Conservation (phyloP, 2,797 vertebrate genomes). For the Betta splendens region DNA sequence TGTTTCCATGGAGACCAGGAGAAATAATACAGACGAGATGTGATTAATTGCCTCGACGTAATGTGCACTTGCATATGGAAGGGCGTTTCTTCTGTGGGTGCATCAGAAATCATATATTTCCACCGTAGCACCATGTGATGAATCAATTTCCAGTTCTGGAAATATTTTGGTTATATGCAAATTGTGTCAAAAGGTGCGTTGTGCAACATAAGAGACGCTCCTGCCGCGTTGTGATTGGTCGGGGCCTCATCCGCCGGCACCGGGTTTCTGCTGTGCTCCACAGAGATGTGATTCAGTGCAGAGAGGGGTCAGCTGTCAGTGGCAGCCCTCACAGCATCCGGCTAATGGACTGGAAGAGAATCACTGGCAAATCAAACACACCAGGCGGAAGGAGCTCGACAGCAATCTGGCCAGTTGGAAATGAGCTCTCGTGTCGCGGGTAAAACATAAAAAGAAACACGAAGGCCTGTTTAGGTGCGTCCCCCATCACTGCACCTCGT, state of each 20-base stretch:
- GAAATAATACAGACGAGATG: slow-evolving; percentile 20
- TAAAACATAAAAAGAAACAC: slow-evolving; percentile 25
- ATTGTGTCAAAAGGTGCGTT: background rate
- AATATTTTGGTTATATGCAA: slow-evolving; percentile 4
- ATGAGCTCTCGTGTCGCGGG: slow-evolving; percentile 38
- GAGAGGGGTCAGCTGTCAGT: slow-evolving; percentile 58
- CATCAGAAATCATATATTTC: slow-evolving; percentile 13
- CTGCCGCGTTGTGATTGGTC: slow-evolving; percentile 1
- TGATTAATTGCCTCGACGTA: slow-evolving; percentile 45
- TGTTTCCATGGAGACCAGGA: slow-evolving; percentile 51
- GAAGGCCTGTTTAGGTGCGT: slow-evolving; percentile 47
- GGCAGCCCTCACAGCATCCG: slow-evolving; percentile 48
- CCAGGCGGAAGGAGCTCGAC: slow-evolving; percentile 45
- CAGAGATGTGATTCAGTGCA: slow-evolving; percentile 63
- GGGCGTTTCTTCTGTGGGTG: background rate
- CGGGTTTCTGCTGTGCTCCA: slow-evolving; percentile 49
- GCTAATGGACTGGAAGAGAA: slow-evolving; percentile 74
- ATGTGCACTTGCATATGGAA: slow-evolving; percentile 31
- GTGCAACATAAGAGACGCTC: background rate
- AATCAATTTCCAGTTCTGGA: background rate
- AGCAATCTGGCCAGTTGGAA: slow-evolving; percentile 34
- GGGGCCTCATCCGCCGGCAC: slow-evolving; percentile 22
- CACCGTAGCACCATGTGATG: background rate
- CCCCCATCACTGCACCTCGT: slow-evolving; percentile 13
- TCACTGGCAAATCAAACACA: slow-evolving; percentile 69